Conservation (phyloP, 2,113 vertebrate species). For the Cottus gobio region DNA sequence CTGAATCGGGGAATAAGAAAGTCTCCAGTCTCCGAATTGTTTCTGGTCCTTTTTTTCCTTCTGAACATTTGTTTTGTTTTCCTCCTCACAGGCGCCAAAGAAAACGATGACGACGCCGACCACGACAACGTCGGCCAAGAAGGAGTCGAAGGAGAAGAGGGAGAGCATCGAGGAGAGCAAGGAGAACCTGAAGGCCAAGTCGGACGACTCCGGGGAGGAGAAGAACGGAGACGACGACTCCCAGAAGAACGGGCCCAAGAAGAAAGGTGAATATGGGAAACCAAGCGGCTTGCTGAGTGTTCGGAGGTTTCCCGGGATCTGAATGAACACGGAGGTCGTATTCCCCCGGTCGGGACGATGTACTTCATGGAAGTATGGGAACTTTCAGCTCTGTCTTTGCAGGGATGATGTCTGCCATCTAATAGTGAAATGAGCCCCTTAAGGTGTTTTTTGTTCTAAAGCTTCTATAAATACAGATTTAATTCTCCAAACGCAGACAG, state of each 20-base stretch:
- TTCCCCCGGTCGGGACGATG: no score
- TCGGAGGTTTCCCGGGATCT: no score
- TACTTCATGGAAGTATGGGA: no score
- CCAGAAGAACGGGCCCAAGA: conserved; percentile 93
- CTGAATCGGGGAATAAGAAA: not conserved
- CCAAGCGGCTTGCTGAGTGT: no score
- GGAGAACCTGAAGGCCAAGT: conserved; percentile 95
- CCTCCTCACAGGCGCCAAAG: conserved; percentile 81
- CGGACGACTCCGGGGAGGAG: conserved; percentile 96
- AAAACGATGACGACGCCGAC: conserved; percentile 67
- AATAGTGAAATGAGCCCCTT: no score
- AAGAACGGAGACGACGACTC: conserved; percentile 94
- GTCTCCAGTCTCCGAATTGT: not conserved
- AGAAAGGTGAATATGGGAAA: conserved; percentile 86
- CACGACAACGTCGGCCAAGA: conserved; percentile 42
- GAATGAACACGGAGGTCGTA: no score
- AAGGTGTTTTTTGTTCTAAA: no score
- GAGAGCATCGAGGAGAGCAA: conserved; percentile 92
- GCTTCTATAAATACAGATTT: no score
- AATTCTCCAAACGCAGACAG: no score
- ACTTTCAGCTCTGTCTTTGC: no score
- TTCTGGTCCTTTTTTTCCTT: not conserved
- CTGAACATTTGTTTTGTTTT: conserved; percentile 4
- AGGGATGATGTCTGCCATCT: no score
- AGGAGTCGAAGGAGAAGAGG: conserved; percentile 93